phyloP scores from a whole-genome alignment of 2,888 invertebrate species.

The Caradrina clavipalpis region DNA sequence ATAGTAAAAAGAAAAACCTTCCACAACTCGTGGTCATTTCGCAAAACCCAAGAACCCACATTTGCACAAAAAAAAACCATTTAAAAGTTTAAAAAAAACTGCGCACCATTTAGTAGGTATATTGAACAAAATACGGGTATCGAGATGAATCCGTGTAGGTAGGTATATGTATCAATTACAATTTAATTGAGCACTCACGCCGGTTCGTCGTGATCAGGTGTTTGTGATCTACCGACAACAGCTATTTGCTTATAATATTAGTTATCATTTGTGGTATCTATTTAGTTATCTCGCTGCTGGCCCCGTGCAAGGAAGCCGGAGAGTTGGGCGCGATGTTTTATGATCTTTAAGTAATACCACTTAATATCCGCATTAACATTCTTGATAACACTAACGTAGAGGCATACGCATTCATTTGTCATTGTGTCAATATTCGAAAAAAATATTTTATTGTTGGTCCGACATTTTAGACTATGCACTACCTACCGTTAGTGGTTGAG shows the following conservation, averaged over 20 bases:
- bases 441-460: neutral
- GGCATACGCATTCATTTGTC: constrained; percentile 1
- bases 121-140: constrained; percentile 15
- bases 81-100: neutral
- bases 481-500: too few relatives aligned
- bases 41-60: neutral
- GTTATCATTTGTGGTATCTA: constrained; percentile 52
- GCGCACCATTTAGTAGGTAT: constrained; percentile 13
- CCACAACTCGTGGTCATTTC: neutral
- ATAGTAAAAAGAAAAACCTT: too few relatives aligned
- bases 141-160: constrained; percentile 13
- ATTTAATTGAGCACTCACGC: constrained; percentile 59
- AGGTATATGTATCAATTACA: constrained; percentile 53
- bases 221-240: constrained; percentile 50
- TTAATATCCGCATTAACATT: constrained; percentile 38
- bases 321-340: constrained; percentile 22
- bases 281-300: constrained; percentile 46
- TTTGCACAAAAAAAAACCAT: neutral
- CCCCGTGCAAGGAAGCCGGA: constrained; percentile 35
- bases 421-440: neutral
- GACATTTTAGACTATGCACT: too few relatives aligned
- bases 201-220: constrained; percentile 50
- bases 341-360: constrained; percentile 45
- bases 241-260: constrained; percentile 58
- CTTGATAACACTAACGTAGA: constrained; percentile 19